Conservation (phyloP, 1,140 invertebrate genomes). For the Trachymyrmex cornetzi region DNA sequence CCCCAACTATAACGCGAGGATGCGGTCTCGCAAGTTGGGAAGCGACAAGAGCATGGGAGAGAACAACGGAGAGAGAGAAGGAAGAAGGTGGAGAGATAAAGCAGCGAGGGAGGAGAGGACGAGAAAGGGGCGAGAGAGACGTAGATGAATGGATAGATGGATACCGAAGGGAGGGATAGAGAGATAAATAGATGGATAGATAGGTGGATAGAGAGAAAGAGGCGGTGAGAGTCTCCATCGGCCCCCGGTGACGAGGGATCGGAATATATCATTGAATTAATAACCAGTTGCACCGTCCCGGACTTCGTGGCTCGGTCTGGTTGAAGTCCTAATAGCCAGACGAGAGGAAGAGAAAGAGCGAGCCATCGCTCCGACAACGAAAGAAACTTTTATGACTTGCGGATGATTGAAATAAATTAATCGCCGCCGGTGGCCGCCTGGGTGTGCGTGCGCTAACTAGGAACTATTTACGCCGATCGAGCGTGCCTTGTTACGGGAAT, state of each 20-base stretch:
- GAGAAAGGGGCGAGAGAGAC: conserved; percentile 4
- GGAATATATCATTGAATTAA: conserved; percentile 67
- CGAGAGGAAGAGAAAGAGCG: conserved; percentile 48
- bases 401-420: conserved; percentile 66
- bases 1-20: conserved; percentile 77
- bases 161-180: conserved; percentile 47
- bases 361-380: conserved; percentile 54
- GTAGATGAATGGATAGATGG: conserved; percentile 49
- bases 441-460: conserved; percentile 43
- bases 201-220: conserved; percentile 34
- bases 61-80: conserved; percentile 13
- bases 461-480: conserved; percentile 46
- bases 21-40: conserved; percentile 67
- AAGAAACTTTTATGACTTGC: conserved; percentile 61
- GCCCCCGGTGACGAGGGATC: conserved; percentile 59
- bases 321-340: conserved; percentile 56
- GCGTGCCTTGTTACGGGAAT: conserved; percentile 15
- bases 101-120: neutral
- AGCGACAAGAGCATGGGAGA: conserved; percentile 21
- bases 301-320: conserved; percentile 48
- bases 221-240: conserved; percentile 44
- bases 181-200: conserved; percentile 40
- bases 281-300: conserved; percentile 61
- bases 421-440: conserved; percentile 52
- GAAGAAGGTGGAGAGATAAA: conserved; percentile 18